Percentiles rank a stretch among this genome's conserved stretches.
These are phyloP conservation scores for Misgurnus anguillicaudatus DNA, from an alignment of 2,113 vertebrate species.

Conservation along the genomic window DNA sequence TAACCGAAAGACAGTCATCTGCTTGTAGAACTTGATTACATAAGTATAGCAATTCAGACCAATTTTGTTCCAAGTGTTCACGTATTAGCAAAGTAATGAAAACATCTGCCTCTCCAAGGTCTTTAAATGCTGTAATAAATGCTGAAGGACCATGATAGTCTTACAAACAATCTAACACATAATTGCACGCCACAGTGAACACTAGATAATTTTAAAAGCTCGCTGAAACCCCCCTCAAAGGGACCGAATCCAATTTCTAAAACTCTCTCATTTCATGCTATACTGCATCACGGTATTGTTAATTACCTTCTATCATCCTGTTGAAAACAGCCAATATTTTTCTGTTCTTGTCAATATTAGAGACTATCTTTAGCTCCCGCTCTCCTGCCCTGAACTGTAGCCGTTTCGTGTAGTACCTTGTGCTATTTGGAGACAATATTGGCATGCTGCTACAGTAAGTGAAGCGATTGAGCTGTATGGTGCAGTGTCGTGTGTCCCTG, in stretches of 20 bases:
- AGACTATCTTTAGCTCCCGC: constrained; percentile 31
- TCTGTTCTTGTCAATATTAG: constrained; percentile 37
- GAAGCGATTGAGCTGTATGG: constrained; percentile 2
- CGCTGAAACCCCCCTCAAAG: constrained; percentile 39
- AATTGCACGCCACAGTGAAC: constrained; percentile 33
- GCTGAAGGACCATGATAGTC: constrained; percentile 38
- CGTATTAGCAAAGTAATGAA: constrained; percentile 44
- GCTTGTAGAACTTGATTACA: constrained; percentile 1
- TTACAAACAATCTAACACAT: constrained; percentile 43
- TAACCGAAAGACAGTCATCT: constrained; percentile 9
- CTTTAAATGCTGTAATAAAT: constrained; percentile 40
- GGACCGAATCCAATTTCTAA: constrained; percentile 33
- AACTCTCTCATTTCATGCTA: constrained; percentile 55
- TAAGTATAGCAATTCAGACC: constrained; percentile 37
- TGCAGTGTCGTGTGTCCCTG: neutral
- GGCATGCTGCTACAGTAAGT: constrained; percentile 13
- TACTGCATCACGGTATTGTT: constrained; percentile 48
- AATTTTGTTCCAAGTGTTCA: constrained; percentile 30
- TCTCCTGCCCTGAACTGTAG: constrained; percentile 11
- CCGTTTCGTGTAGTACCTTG: neutral
- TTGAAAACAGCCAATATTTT: constrained; percentile 46
- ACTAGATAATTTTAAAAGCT: constrained; percentile 34
- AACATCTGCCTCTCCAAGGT: constrained; percentile 42
- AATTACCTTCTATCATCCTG: constrained; percentile 49
- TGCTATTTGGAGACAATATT: constrained; percentile 23